These are phyloP conservation scores for Oryzias curvinotus DNA, from an alignment of 2,113 vertebrate genomes.

Conservation along the genomic window DNA sequence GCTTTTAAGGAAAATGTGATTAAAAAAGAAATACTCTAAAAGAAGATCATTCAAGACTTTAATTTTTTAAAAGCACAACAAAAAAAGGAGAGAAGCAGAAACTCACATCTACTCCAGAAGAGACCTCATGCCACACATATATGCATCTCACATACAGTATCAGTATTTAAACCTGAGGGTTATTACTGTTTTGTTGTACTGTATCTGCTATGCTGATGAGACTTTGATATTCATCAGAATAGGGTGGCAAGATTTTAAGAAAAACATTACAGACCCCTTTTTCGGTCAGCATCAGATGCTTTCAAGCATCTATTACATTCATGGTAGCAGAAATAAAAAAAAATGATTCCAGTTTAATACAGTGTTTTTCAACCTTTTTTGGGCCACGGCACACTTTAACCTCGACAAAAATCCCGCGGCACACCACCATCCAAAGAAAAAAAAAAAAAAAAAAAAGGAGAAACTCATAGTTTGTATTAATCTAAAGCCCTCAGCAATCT, in stretches of 20 bases:
- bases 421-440: no score
- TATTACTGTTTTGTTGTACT: conserved; percentile 32
- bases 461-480: no score
- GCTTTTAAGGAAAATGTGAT: conserved; percentile 5
- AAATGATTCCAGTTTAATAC: no score
- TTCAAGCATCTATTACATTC: conserved; percentile 28
- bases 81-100: conserved; percentile 4
- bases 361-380: no score
- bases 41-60: conserved; percentile 5
- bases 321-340: conserved; percentile 24
- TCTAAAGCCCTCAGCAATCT: no score
- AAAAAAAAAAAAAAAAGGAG: no score
- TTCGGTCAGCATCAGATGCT: conserved; percentile 22
- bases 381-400: no score
- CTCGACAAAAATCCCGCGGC: no score
- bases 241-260: conserved; percentile 34
- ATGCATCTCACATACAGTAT: conserved; percentile 70
- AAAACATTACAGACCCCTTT: conserved; percentile 33
- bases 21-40: conserved; percentile 1
- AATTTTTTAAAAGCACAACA: conserved; percentile 1
- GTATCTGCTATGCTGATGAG: conserved; percentile 74
- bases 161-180: conserved; percentile 80
- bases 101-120: conserved; percentile 43
- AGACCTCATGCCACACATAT: conserved; percentile 59
- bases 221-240: conserved; percentile 53